Base-by-base conservation (phyloP, 2,888 invertebrate species). In the Synergus gifuensis region DNA sequence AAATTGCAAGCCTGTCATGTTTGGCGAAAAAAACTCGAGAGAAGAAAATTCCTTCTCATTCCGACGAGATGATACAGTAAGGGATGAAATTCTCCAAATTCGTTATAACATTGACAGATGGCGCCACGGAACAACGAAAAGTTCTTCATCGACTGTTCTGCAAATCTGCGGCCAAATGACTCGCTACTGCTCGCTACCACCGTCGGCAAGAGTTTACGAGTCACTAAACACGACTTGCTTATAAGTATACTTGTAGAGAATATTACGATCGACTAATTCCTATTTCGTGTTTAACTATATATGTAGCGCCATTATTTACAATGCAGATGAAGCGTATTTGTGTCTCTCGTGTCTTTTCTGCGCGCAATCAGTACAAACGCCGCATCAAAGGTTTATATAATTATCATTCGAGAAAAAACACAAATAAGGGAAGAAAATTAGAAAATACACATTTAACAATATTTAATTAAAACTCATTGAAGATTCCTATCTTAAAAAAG, bases 91-190 rank as follows among this genome's bases (percentile, higher is more conserved):
- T 54, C 54, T 49, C 18, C 5, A 8, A 73, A 73, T 54, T 73
- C 54, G n/a, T 36, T 3, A 73, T 54, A 40, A 54, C 2, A 36
- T 36, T 54, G 54, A 54, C 0, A n/a, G 73, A 73, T 73, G 73
- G 73, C 73, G 73, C 73, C 54, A 73, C 73, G 36, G 16, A n/a
- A 73, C 73, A 36, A 73, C 73, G n/a, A 54, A 73, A 73, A 28
- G 49, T 28, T 73, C 46, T 36, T 36, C 73, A 73, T 73, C 73
- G 73, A 73, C 73, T 73, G n/a, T n/a, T 73, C 73, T 73, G 73
- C 73, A 2, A 28, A 28, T 28, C 22, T 28, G 22, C 22, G 22
- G 36, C 73, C 54, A 73, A 54, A 73, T 73, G 73, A n/a, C n/a
- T n/a, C n/a, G n/a, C n/a, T n/a, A n/a, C n/a, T n/a, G n/a, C n/a